phyloP scores from a whole-genome alignment of 2,888 invertebrate species.

The Busseola fusca region DNA sequence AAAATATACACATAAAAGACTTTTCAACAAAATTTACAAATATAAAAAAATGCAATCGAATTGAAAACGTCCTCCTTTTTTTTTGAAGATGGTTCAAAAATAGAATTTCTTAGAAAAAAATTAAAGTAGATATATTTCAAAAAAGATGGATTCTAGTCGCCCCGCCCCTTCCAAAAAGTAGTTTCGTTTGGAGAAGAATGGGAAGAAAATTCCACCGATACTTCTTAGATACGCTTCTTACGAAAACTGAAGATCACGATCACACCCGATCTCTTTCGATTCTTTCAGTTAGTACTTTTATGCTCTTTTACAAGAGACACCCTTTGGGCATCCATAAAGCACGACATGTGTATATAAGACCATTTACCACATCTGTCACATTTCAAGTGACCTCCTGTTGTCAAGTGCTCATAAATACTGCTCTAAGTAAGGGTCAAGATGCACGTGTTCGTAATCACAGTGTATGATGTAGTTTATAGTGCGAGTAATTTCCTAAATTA shows the following conservation, averaged over 20 bases:
- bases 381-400: constrained; percentile 40
- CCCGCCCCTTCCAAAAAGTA: too few species aligned
- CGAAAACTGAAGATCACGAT: background rate
- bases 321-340: constrained; percentile 1
- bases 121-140: too few species aligned
- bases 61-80: too few species aligned
- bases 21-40: too few species aligned
- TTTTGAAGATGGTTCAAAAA: too few species aligned
- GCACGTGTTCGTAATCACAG: constrained; percentile 47
- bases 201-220: too few species aligned
- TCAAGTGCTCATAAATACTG: constrained; percentile 51
- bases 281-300: background rate
- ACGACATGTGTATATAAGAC: constrained; percentile 4
- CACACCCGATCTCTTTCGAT: background rate
- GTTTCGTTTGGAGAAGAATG: too few species aligned
- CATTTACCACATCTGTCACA: constrained; percentile 39
- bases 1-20: too few species aligned
- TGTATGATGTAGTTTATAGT: constrained; percentile 26
- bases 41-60: too few species aligned
- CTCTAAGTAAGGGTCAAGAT: constrained; percentile 51
- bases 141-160: too few species aligned
- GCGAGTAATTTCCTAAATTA: constrained; percentile 29
- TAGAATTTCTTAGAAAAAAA: too few species aligned
- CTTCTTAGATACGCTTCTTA: too few species aligned
- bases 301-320: background rate